Percentiles rank a stretch among this genome's conserved stretches.
Conservation (phyloP, 2,797 vertebrate genomes). For the Miichthys miiuy region DNA sequence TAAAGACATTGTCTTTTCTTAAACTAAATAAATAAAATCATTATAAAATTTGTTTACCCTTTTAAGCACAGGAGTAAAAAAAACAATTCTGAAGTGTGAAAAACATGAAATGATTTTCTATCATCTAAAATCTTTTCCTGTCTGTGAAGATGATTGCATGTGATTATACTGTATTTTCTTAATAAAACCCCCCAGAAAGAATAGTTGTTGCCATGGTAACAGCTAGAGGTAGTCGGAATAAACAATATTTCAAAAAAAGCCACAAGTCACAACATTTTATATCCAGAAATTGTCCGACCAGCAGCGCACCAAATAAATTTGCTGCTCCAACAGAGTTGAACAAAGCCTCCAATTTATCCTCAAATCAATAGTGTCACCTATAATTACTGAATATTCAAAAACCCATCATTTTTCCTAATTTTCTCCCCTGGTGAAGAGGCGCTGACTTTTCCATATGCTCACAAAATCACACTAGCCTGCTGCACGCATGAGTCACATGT, state of each 20-base stretch:
- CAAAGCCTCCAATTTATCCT: slow-evolving; percentile 10
- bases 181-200: not conserved
- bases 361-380: slow-evolving; percentile 10
- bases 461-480: slow-evolving; percentile 29
- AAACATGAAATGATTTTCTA: not conserved
- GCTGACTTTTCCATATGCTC: slow-evolving; percentile 39
- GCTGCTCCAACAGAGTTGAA: not conserved
- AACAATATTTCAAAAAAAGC: not conserved
- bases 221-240: slow-evolving; percentile 8
- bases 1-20: not conserved
- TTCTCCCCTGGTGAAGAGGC: not conserved
- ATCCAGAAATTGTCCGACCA: not conserved
- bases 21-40: not conserved
- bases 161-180: not conserved
- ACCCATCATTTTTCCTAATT: not conserved
- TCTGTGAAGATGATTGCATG: not conserved
- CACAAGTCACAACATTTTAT: not conserved
- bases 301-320: not conserved
- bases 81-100: not conserved
- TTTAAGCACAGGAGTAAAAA: no score
- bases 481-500: slow-evolving; percentile 47
- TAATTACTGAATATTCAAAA: slow-evolving; percentile 27
- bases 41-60: no score
- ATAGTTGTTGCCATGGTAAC: slow-evolving; percentile 14
- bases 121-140: not conserved